These are phyloP conservation scores for Ditylenchus weischeri DNA, from an alignment of 2,888 invertebrate genomes.

Conservation along the genomic window DNA sequence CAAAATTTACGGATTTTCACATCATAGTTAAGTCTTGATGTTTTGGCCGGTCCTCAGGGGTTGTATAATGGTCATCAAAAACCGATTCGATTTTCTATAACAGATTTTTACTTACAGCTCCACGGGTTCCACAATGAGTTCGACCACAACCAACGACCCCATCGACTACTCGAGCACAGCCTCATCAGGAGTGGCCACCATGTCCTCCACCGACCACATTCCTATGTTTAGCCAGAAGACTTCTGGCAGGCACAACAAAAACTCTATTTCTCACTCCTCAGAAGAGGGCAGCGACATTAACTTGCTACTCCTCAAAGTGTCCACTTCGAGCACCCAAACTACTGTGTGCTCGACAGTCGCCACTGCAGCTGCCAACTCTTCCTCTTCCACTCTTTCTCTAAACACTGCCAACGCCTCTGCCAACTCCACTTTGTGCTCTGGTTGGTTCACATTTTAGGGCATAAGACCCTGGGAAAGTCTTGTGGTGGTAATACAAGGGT, in stretches of 20 bases:
- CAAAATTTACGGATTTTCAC: too few species aligned
- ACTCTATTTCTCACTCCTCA: neutral
- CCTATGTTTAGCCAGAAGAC: neutral
- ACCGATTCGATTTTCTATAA: too few species aligned
- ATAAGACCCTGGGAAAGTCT: too few species aligned
- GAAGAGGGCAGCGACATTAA: constrained; percentile 9
- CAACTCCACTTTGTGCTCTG: constrained; percentile 1
- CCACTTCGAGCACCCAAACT: constrained; percentile 15
- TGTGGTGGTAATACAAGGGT: too few species aligned
- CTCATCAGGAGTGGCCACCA: constrained; percentile 35
- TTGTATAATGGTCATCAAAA: too few species aligned
- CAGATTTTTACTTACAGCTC: constrained; percentile 14
- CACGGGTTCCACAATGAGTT: constrained; percentile 22
- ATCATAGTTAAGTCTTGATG: too few species aligned
- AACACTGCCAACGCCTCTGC: constrained; percentile 6
- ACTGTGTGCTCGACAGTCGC: neutral
- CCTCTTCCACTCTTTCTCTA: constrained; percentile 24
- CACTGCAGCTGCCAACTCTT: constrained; percentile 12
- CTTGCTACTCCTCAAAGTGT: constrained; percentile 7
- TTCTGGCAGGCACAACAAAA: neutral
- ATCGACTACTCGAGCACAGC: constrained; percentile 24
- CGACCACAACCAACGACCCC: constrained; percentile 12
- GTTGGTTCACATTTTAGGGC: neutral
- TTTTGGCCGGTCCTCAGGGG: too few species aligned
- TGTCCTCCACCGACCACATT: constrained; percentile 24